Percentiles rank a stretch among this genome's conserved stretches.
phyloP scores from a whole-genome alignment of 2,113 vertebrate genomes.

The Hemiprocne comata region DNA sequence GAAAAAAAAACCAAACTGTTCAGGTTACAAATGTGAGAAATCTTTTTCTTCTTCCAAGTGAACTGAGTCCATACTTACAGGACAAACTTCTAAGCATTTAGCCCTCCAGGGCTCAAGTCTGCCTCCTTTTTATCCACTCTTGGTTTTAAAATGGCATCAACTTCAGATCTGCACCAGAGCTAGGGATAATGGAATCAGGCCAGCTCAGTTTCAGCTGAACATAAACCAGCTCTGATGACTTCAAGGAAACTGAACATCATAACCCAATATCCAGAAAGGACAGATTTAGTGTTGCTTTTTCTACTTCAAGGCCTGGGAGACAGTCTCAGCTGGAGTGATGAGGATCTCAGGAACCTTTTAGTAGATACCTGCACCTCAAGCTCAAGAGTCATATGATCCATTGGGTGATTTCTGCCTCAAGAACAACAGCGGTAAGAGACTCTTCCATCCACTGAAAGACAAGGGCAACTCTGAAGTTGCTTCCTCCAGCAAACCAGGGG shows the following conservation, averaged over 20 bases:
- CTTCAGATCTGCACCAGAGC: background rate
- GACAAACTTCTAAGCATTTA: background rate
- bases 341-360: background rate
- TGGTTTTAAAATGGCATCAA: background rate
- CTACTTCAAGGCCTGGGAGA: background rate
- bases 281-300: background rate
- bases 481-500: background rate
- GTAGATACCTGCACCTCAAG: background rate
- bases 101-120: background rate
- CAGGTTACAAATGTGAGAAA: background rate
- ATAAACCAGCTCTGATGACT: conserved; percentile 42
- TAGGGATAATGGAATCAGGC: background rate
- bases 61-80: background rate
- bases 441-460: background rate
- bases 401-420: background rate
- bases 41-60: conserved; percentile 25
- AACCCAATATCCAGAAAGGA: conserved; percentile 36
- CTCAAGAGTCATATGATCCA: background rate
- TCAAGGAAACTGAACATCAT: conserved; percentile 41
- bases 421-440: background rate
- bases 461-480: background rate
- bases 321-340: background rate
- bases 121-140: background rate
- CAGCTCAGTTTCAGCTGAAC: conserved; percentile 32
- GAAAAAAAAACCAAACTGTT: background rate